Conservation (phyloP, 2,113 vertebrate genomes). For the Delphinus delphis region DNA sequence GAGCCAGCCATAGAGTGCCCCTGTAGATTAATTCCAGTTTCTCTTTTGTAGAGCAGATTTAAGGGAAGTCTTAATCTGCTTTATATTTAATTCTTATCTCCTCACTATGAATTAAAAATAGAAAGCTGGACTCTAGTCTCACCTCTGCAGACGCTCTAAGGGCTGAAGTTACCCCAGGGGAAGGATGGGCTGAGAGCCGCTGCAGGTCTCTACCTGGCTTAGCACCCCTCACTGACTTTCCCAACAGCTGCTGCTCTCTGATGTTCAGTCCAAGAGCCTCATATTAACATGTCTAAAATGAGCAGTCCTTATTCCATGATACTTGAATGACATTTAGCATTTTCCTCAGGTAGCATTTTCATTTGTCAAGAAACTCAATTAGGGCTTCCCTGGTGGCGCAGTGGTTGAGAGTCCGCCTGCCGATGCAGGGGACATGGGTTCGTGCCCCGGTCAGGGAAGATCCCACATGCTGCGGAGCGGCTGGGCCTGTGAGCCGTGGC, state of each 20-base stretch:
- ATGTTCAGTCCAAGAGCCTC: neutral
- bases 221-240: neutral
- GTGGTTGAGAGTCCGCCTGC: too few species aligned
- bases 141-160: neutral
- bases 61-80: constrained; percentile 64
- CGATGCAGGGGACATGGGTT: too few species aligned
- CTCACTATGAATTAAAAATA: constrained; percentile 63
- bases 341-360: neutral
- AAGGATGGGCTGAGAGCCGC: neutral
- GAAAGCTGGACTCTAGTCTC: constrained; percentile 15
- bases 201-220: neutral
- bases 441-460: too few species aligned
- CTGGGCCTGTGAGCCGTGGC: too few species aligned
- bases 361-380: neutral
- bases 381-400: too few species aligned
- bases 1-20: constrained; percentile 57
- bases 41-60: constrained; percentile 60
- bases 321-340: neutral
- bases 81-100: constrained; percentile 68
- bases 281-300: neutral
- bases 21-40: constrained; percentile 64
- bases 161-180: neutral
- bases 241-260: neutral
- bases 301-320: neutral
- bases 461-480: too few species aligned